Evolutionary conservation across 1,140 invertebrate genomes (phyloP), one percentile per base, ranked within the genome.

Genomic region (Pristionchus pacificus): DNA sequence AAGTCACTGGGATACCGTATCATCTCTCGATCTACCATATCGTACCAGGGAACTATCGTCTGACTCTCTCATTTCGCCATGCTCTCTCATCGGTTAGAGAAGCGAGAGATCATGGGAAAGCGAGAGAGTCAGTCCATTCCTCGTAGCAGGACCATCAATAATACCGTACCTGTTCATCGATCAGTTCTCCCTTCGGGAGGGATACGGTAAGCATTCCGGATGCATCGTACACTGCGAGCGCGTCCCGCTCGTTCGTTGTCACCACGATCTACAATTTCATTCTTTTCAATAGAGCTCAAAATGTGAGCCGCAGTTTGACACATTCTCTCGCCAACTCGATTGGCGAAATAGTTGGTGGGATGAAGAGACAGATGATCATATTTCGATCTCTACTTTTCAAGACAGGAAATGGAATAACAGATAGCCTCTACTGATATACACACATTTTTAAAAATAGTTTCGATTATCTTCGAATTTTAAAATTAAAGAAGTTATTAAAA

Each of bases 221-320:
- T n/a, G 74, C 73, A 31, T 79, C 77, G 61, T 79, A 79, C 24
- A 79, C 71, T 2, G 79, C 79, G 59, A 82, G 57, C 24, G 80
- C 80, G 69, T 82, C 80, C 14, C 80, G 70, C 66, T 82, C 80
- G 61, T 82, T 82, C 3, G 80, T 82, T 1, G 80, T 83, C 13
- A 82, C 62, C 10, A 82, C 74, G n/a, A 84, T 76, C 71, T 77
- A 29, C 27, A 72, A 65, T 31, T 25, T 14, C 15, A 19, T 65
- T 24, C 1, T 13, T 57, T 30, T n/a, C n/a, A 24, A 38, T 25
- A 6, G 30, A 32, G 6, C 13, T 19, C 29, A 3, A 73, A 74
- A 74, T 2, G 32, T n/a, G n/a, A n/a, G n/a, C 1, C 49, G 58
- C 55, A 57, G 19, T 57, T 57, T 57, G 55, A 19, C 24, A 19